phyloP scores from a whole-genome alignment of 2,113 vertebrate species.

The Mus spicilegus region DNA sequence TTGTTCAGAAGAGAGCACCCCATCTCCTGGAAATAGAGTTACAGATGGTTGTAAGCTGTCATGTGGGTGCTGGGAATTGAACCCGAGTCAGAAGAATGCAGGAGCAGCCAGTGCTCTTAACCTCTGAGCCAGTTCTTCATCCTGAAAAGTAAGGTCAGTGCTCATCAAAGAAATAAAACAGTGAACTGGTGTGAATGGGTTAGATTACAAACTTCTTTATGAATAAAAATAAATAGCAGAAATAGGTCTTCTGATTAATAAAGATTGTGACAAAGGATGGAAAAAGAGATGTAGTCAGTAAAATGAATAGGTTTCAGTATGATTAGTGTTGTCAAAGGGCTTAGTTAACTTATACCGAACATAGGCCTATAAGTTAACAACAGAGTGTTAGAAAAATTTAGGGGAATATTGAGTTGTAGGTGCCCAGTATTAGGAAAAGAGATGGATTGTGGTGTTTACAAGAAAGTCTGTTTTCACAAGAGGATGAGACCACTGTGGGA shows the following conservation, averaged over 20 bases:
- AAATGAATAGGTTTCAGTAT: not conserved
- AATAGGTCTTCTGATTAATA: not conserved
- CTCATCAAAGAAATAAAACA: not conserved
- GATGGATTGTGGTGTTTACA: not conserved
- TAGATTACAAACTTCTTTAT: not conserved
- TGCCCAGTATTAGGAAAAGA: not conserved
- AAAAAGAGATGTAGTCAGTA: not conserved
- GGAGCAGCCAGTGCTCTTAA: not conserved
- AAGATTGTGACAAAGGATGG: too few relatives aligned
- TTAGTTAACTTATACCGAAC: not conserved
- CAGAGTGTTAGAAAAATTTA: not conserved
- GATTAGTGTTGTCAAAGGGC: not conserved
- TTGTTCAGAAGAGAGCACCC: not conserved
- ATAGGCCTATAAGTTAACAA: not conserved
- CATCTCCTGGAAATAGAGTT: not conserved
- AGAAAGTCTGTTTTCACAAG: not conserved
- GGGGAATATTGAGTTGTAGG: not conserved
- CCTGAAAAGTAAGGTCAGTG: not conserved
- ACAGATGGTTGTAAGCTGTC: not conserved
- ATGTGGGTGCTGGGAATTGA: not conserved
- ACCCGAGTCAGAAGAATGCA: not conserved
- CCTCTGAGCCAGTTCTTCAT: not conserved
- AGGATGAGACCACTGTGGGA: not conserved
- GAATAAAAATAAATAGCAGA: slow-evolving; percentile 45
- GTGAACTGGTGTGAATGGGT: not conserved